Conservation (phyloP, 2,888 invertebrate species). For the Stratiomys singularior region DNA sequence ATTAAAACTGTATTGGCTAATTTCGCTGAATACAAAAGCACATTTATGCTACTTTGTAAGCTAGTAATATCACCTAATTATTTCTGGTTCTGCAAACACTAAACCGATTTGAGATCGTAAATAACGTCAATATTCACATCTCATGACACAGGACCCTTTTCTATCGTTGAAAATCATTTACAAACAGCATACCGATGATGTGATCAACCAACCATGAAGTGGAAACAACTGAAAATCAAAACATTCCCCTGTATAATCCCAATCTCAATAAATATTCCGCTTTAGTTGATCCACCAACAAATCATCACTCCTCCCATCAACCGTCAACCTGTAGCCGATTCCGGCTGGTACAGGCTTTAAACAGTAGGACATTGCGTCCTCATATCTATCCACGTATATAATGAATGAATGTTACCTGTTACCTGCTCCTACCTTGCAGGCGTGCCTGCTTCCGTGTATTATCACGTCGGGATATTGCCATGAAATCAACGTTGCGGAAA, state of each 20-base stretch:
- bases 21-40: too few species aligned
- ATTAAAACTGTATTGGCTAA: too few species aligned
- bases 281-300: slow-evolving; percentile 25
- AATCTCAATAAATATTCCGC: slow-evolving; percentile 32
- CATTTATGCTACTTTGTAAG: too few species aligned
- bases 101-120: too few species aligned
- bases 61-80: too few species aligned
- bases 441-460: slow-evolving; percentile 16
- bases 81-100: too few species aligned
- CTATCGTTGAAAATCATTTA: not conserved
- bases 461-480: slow-evolving; percentile 26
- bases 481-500: slow-evolving; percentile 36
- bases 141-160: not conserved
- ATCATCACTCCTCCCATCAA: slow-evolving; percentile 13
- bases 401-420: slow-evolving; percentile 25
- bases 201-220: slow-evolving; percentile 33
- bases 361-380: not conserved
- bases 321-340: slow-evolving; percentile 25
- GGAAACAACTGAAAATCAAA: slow-evolving; percentile 43
- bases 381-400: not conserved
- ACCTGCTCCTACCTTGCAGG: not conserved
- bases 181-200: not conserved
- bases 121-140: not conserved
- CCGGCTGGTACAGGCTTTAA: not conserved
- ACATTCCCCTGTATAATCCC: slow-evolving; percentile 37